phyloP scores from a whole-genome alignment of 2,888 invertebrate genomes.

The Plutella xylostella region DNA sequence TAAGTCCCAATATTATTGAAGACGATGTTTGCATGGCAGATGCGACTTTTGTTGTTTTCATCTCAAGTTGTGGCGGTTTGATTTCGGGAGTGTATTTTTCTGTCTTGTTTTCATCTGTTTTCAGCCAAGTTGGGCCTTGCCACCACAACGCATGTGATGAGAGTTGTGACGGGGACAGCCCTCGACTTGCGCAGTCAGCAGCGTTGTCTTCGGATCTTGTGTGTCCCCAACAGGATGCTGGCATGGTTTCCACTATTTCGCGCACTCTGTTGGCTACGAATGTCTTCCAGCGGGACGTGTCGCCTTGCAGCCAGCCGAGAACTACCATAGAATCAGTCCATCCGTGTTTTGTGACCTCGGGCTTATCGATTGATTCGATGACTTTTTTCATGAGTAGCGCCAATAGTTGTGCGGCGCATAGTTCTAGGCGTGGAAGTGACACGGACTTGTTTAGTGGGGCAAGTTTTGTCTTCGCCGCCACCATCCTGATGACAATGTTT shows the following conservation, averaged over 20 bases:
- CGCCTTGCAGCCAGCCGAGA: constrained; percentile 17
- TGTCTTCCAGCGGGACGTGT: constrained; percentile 15
- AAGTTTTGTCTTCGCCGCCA: background rate
- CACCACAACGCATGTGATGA: constrained; percentile 14
- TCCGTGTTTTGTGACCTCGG: constrained; percentile 10
- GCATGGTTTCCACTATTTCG: constrained; percentile 10
- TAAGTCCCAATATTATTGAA: background rate
- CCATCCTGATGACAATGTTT: background rate
- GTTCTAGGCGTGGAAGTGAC: constrained; percentile 1
- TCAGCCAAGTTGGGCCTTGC: constrained; percentile 13
- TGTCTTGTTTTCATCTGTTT: background rate
- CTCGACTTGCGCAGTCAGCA: constrained; percentile 16
- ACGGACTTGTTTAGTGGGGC: constrained; percentile 2
- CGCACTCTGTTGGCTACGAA: constrained; percentile 18
- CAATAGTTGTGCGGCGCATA: constrained; percentile 1
- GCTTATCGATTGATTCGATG: background rate
- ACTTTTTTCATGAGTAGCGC: constrained; percentile 1
- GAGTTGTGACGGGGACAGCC: constrained; percentile 9
- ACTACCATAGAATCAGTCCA: constrained; percentile 18
- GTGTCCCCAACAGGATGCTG: constrained; percentile 10
- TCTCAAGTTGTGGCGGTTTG: background rate
- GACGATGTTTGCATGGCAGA: background rate
- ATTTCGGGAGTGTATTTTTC: background rate
- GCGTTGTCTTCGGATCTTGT: constrained; percentile 17
- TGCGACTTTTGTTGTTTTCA: background rate